Conservation (phyloP, 2,888 invertebrate genomes). For the Rhagonycha fulva region DNA sequence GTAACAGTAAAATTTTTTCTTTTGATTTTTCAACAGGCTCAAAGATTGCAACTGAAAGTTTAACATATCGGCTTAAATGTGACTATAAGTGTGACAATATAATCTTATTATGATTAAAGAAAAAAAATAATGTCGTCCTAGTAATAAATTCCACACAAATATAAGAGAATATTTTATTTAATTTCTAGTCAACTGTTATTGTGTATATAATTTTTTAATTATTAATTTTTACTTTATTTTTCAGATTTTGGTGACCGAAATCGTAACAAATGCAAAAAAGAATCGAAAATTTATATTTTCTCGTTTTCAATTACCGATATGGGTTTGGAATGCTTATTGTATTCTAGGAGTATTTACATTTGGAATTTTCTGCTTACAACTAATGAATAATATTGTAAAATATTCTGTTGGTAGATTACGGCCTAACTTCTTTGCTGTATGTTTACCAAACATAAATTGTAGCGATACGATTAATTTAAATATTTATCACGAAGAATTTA, state of each 20-base stretch:
- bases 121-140: background rate
- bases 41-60: background rate
- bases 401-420: constrained; percentile 90
- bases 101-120: background rate
- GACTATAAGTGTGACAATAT: background rate
- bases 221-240: constrained; percentile 44
- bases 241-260: background rate
- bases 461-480: constrained; percentile 60
- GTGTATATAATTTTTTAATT: no score
- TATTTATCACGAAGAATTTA: constrained; percentile 73
- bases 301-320: constrained; percentile 69
- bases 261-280: background rate
- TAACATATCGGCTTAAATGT: background rate
- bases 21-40: background rate
- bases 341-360: constrained; percentile 83
- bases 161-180: background rate
- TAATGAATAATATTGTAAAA: constrained; percentile 91
- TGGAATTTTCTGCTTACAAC: constrained; percentile 81
- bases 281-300: constrained; percentile 49
- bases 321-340: constrained; percentile 74
- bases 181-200: background rate
- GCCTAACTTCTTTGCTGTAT: constrained; percentile 92
- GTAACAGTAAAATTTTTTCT: background rate
- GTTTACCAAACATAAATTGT: constrained; percentile 76
- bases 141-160: background rate